Conservation (phyloP, 2,113 vertebrate genomes). For the Panthera uncia region DNA sequence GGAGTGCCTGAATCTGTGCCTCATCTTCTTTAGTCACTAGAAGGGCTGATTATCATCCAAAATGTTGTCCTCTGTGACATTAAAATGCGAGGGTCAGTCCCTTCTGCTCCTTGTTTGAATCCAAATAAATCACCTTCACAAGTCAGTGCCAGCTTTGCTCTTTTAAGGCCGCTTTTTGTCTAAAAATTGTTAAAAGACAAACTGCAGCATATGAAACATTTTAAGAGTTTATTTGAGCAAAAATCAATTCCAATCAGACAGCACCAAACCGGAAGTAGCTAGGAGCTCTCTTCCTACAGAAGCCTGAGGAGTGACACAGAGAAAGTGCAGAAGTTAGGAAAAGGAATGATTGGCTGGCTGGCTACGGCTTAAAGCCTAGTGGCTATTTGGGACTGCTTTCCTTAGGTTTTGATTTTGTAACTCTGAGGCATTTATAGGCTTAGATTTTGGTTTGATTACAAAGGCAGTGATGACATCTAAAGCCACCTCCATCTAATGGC, state of each 20-base stretch:
- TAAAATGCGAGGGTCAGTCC: not conserved
- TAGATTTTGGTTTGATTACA: not conserved
- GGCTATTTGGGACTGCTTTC: not conserved
- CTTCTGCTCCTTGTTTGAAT: not conserved
- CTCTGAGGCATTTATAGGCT: not conserved
- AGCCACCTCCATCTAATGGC: not conserved
- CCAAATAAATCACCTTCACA: not conserved
- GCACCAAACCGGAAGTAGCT: not conserved
- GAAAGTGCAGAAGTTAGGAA: not conserved
- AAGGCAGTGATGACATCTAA: accelerated
- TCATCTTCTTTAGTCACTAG: not conserved
- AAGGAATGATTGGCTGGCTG: too few species aligned
- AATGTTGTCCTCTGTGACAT: not conserved
- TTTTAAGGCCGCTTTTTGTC: not conserved
- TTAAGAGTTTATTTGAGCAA: not conserved
- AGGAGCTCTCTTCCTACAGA: not conserved
- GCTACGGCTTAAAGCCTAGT: not conserved
- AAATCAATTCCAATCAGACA: not conserved
- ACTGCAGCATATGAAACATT: not conserved
- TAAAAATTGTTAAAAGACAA: not conserved
- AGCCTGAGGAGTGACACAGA: not conserved
- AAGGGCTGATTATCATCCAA: not conserved
- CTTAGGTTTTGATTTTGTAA: not conserved
- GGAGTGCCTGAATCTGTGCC: not conserved
- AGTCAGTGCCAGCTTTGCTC: not conserved